A percentile compares a stretch with the other conserved stretches of the same genome.
phyloP scores from a whole-genome alignment of 2,797 vertebrate species.

The Varecia variegata region DNA sequence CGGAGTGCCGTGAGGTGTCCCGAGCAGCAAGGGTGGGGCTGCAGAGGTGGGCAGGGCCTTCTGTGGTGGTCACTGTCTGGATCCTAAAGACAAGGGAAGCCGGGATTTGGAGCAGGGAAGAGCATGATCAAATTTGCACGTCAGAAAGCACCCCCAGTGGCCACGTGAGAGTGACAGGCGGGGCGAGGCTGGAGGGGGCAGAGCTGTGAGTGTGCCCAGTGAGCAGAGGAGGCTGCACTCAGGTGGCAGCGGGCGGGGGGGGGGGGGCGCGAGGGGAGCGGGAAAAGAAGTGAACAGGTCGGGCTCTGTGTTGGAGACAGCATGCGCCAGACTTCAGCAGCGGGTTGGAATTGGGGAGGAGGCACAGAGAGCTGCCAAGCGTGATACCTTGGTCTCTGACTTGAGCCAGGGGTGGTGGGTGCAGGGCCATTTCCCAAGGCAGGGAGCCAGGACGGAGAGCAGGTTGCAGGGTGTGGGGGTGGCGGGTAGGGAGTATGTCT shows the following conservation, averaged over 20 bases:
- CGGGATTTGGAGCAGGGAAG: not conserved
- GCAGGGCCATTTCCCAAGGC: not conserved
- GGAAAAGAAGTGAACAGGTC: not conserved
- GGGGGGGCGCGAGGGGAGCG: too few species aligned
- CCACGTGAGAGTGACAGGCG: rapidly evolving
- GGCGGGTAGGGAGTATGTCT: rapidly evolving
- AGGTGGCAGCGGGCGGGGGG: rapidly evolving
- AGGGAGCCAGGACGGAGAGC: not conserved
- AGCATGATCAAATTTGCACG: rapidly evolving
- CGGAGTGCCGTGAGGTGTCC: rapidly evolving
- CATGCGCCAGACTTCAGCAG: not conserved
- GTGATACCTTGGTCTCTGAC: not conserved
- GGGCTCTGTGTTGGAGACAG: not conserved
- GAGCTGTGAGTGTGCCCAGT: rapidly evolving
- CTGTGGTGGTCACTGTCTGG: too few species aligned
- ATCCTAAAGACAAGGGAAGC: not conserved
- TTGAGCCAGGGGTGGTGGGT: too few species aligned
- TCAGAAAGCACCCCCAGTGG: not conserved
- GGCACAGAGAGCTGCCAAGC: not conserved
- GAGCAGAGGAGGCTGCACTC: not conserved
- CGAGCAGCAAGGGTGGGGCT: not conserved
- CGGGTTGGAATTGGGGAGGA: not conserved
- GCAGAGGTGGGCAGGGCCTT: not conserved
- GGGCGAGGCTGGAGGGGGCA: not conserved
- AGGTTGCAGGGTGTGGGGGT: not conserved